Evolutionary conservation across 1,140 invertebrate genomes (phyloP).

Genomic region (Drosophila trapezifrons): DNA sequence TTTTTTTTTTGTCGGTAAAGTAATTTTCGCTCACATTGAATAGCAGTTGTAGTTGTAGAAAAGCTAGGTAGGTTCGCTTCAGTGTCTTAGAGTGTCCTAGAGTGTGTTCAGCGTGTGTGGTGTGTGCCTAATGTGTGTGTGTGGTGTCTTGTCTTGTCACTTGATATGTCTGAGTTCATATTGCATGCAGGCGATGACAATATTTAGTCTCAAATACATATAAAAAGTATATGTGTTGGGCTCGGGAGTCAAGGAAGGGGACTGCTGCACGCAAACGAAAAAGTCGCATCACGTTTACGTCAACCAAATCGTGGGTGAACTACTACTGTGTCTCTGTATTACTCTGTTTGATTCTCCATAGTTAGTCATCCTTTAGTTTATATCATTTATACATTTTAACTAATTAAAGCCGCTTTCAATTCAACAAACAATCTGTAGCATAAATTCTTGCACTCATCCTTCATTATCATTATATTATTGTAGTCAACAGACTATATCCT

Average conservation of each 20-base stretch:
- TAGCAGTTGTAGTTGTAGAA: constrained; percentile 66
- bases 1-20: constrained; percentile 55
- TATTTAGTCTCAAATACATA: constrained; percentile 82
- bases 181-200: constrained; percentile 63
- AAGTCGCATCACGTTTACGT: constrained; percentile 55
- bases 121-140: constrained; percentile 25
- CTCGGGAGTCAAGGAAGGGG: constrained; percentile 30
- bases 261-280: constrained; percentile 65
- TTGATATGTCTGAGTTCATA: constrained; percentile 82
- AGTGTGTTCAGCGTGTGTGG: constrained; percentile 23
- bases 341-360: constrained; percentile 20
- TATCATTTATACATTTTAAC: constrained; percentile 62
- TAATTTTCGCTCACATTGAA: constrained; percentile 74
- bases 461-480: constrained; percentile 41
- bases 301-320: constrained; percentile 40
- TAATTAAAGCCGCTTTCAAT: constrained; percentile 79
- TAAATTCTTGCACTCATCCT: constrained; percentile 48
- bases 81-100: constrained; percentile 55
- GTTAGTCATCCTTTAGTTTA: constrained; percentile 23
- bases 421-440: constrained; percentile 69
- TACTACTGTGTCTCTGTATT: constrained; percentile 28
- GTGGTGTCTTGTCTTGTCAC: constrained; percentile 65
- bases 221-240: constrained; percentile 75
- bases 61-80: constrained; percentile 81
- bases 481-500: constrained; percentile 33